phyloP scores from a whole-genome alignment of 2,888 invertebrate genomes.

The Pecten maximus region DNA sequence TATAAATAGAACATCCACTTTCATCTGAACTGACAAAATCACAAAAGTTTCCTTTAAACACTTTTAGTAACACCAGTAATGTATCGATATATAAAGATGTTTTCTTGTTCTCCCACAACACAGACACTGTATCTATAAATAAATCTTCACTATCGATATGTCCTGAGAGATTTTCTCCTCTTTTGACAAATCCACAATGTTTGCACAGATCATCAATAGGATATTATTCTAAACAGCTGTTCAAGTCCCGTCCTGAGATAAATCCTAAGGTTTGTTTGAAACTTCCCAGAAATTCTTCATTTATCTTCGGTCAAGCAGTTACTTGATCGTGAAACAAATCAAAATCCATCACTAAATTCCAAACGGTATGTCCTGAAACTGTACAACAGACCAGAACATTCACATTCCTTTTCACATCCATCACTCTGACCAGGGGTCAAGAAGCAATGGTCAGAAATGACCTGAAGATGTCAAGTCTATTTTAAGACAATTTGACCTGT shows the following conservation, averaged over 20 bases:
- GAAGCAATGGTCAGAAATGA: background rate
- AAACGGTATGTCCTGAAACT: background rate
- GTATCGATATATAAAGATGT: too few species aligned
- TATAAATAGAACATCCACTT: background rate
- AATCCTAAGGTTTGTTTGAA: background rate
- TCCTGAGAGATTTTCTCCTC: background rate
- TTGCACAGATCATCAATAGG: background rate
- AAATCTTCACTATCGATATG: too few species aligned
- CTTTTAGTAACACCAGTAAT: too few species aligned
- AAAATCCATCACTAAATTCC: background rate
- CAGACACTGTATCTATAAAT: too few species aligned
- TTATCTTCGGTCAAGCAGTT: background rate
- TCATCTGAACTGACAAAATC: background rate
- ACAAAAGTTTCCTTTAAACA: background rate
- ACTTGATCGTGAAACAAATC: too few species aligned
- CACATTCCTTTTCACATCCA: background rate
- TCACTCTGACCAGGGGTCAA: background rate
- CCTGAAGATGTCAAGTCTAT: background rate
- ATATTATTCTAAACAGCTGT: background rate
- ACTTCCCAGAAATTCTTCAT: background rate
- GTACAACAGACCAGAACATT: background rate
- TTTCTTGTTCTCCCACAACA: too few species aligned
- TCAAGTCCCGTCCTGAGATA: background rate
- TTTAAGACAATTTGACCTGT: background rate
- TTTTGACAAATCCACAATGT: background rate